phyloP scores from a whole-genome alignment of 2,888 invertebrate species.

The Stenotaenia linearis region DNA sequence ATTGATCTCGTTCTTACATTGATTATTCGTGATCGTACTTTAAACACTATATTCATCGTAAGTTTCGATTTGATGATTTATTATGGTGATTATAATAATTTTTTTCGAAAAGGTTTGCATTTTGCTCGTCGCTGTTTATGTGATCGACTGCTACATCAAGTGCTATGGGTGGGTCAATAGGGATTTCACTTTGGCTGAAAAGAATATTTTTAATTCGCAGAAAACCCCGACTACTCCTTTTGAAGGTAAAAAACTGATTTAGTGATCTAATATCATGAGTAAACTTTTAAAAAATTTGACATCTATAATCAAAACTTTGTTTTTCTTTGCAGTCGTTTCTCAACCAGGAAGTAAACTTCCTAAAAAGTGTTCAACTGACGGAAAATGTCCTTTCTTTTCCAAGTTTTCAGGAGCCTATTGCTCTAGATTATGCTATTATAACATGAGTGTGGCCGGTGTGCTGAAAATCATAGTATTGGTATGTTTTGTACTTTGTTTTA shows the following conservation, averaged over 20 bases:
- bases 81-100: not conserved
- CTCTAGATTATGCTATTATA: not conserved
- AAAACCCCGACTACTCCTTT: not conserved
- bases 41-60: not conserved
- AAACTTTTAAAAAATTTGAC: too few relatives aligned
- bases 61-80: not conserved
- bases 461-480: not conserved
- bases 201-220: not conserved
- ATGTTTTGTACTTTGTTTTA: not conserved
- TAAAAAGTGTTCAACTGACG: not conserved
- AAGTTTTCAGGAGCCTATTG: not conserved
- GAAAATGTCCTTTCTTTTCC: not conserved
- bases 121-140: not conserved
- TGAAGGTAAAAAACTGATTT: not conserved
- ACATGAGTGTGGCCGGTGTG: not conserved
- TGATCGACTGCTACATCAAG: not conserved
- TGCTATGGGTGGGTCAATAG: not conserved
- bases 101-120: not conserved
- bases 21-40: not conserved
- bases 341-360: too few relatives aligned
- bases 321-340: not conserved
- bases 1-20: not conserved
- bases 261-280: not conserved
- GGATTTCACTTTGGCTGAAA: not conserved
- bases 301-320: not conserved